A percentile compares a stretch with the other conserved stretches of the same genome.
phyloP scores from a whole-genome alignment of 2,888 invertebrate species.

The Ptychoptera contaminata region DNA sequence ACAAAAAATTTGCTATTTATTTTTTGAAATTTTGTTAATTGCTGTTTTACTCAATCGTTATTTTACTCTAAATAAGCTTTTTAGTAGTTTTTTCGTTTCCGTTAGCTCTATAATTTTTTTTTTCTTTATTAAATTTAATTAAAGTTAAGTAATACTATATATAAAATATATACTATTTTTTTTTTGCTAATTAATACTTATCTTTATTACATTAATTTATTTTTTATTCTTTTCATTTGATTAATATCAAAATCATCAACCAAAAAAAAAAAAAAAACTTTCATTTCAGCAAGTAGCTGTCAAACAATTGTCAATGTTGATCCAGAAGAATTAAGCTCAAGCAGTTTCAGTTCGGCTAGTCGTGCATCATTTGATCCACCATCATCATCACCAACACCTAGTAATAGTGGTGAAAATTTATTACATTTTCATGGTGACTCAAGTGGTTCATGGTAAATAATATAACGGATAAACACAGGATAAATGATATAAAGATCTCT shows the following conservation, averaged over 20 bases:
- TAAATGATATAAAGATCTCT: background rate
- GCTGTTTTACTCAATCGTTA: too few species aligned
- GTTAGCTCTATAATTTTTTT: too few species aligned
- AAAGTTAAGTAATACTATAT: too few species aligned
- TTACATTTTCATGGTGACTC: slow-evolving; percentile 68
- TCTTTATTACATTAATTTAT: background rate
- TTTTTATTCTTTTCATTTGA: background rate
- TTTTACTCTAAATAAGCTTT: too few species aligned
- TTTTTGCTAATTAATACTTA: background rate
- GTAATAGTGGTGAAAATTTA: slow-evolving; percentile 56
- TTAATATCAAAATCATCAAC: background rate
- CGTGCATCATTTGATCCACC: slow-evolving; percentile 58
- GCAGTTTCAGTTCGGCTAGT: slow-evolving; percentile 70
- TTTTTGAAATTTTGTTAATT: too few species aligned
- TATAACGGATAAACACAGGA: too few species aligned
- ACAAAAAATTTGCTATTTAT: too few species aligned
- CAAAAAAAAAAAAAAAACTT: too few species aligned
- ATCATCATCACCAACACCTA: slow-evolving; percentile 52
- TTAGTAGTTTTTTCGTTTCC: too few species aligned
- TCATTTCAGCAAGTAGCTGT: background rate
- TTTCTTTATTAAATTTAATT: too few species aligned
- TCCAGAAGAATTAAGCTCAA: slow-evolving; percentile 65
- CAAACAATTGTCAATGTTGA: background rate
- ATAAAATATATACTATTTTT: too few species aligned
- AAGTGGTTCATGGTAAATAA: slow-evolving; percentile 37